Base-by-base conservation (phyloP, 2,113 vertebrate species). In the Chlamydotis undulata region DNA sequence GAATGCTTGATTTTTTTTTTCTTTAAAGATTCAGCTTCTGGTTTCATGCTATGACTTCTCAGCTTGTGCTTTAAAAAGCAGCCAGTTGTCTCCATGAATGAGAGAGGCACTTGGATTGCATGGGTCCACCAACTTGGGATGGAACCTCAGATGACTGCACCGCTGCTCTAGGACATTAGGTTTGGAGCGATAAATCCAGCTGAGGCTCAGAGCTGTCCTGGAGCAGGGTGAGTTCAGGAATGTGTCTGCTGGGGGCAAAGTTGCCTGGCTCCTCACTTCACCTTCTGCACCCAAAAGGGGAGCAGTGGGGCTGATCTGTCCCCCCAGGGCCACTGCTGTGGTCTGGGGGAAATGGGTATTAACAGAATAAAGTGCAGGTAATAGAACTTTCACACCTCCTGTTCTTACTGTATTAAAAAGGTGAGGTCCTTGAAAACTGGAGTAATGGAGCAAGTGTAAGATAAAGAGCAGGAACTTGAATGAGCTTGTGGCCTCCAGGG, bases 241-340 rank as follows among this genome's bases (percentile, higher is more conserved):
- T 4, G 4, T 49, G 31, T 29, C 18, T 35, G 21, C 2, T 47
- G 50, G 21, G 24, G 13, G 22, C 14, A 4, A 77, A 37, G 26
- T 29, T 41, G 8, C 31, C 19, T 4, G 16, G 14, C 2, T 55
- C 17, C 10, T 26, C 23, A 22, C 0, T 2, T 7, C 3, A 4
- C 49, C n/a, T 67, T 28, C 9, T 74, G 26, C 13, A 12, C 17
- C 35, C 33, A 39, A 14, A 63, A 57, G 12, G 49, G 67, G 17
- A 45, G 49, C 14, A 5, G 23, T 23, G 35, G 33, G 61, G 50
- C 19, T 89, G 35, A 19, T 8, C 35, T 69, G 41, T 29, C 16
- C 8, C 17, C 10, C 5, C 8, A 55, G 45, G 79, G 35, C 28
- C 8, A 4, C 39, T 77, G 69, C 9, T 53, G 12, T 63, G 80